Evolutionary conservation across 64 coral and sea anemone genomes (phyloP).

Genomic region (Porites lutea): DNA sequence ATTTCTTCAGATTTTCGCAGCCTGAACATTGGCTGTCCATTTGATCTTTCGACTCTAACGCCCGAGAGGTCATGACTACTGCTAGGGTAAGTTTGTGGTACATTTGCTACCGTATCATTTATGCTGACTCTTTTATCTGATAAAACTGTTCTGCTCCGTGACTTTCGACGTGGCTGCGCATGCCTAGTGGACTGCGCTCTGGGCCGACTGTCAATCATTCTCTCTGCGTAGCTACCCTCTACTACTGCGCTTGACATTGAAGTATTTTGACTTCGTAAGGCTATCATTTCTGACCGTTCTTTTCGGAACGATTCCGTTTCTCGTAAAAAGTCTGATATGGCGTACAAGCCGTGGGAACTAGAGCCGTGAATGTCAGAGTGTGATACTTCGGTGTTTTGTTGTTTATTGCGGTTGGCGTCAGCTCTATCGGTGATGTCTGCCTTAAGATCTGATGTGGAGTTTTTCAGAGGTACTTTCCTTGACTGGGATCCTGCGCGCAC

Average conservation of each 20-base stretch:
- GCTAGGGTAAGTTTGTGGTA: too few species aligned
- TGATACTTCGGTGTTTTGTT: neutral
- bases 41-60: too few species aligned
- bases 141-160: neutral
- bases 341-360: neutral
- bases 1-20: too few species aligned
- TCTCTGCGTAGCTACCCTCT: neutral
- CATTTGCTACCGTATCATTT: neutral
- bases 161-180: neutral
- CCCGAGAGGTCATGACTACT: too few species aligned
- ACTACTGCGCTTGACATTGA: neutral
- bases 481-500: too few species aligned
- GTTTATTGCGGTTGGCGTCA: neutral
- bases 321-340: slow-evolving; percentile 14
- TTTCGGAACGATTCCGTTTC: neutral
- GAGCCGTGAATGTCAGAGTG: neutral
- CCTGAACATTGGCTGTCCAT: too few species aligned
- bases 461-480: neutral
- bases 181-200: neutral
- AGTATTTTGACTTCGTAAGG: neutral
- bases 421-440: neutral
- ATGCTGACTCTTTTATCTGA: neutral
- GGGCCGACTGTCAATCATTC: neutral
- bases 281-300: neutral
- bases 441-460: too few species aligned